Base-by-base conservation (phyloP, 2,888 invertebrate genomes). In the Tanytarsus gracilentus region DNA sequence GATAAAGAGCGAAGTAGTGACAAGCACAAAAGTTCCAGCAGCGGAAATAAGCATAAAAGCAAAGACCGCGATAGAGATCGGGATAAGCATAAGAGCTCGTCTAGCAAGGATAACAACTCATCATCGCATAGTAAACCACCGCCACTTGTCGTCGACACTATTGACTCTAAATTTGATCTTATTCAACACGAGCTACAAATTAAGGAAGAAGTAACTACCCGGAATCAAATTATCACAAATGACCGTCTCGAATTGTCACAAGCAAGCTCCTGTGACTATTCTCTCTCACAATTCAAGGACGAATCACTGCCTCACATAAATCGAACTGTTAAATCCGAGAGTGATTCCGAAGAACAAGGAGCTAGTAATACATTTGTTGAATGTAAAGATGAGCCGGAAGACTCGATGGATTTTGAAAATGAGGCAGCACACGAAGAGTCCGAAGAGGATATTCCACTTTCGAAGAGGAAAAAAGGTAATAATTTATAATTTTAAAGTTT, bases 221-320 rank as follows among this genome's bases (percentile, higher is more conserved):
- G 63, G 62, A 16, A 63, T 36, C 25, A 52, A 72, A 74, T 69
- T 68, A 69, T 64, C 70, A 74, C 66, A 27, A 63, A 64, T 21
- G 67, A 67, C 27, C 64, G 62, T 59, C 65, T 72, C 65, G 77
- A 75, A 75, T 75, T 73, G 68, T 82, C 74, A 67, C 79, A 71
- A 63, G 79, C 79, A n/a, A 84, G 85, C 64, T 84, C 84, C 51
- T 85, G 84, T 71, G 84, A 85, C 69, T 84, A 85, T 69, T 84
- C 80, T 50, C 65, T 86, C 71, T 84, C 86, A 48, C 83, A 83
- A 67, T 84, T 85, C 66, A 75, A 77, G 44, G 72, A 72, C 53
- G 72, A 77, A 63, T 64, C 69, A 30, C 76, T 71, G 63, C 69
- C 68, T 5, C 33, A n/a, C n/a, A n/a, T n/a, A n/a, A n/a, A n/a